Conservation (phyloP, 2,113 vertebrate species). For the Axis porcinus region DNA sequence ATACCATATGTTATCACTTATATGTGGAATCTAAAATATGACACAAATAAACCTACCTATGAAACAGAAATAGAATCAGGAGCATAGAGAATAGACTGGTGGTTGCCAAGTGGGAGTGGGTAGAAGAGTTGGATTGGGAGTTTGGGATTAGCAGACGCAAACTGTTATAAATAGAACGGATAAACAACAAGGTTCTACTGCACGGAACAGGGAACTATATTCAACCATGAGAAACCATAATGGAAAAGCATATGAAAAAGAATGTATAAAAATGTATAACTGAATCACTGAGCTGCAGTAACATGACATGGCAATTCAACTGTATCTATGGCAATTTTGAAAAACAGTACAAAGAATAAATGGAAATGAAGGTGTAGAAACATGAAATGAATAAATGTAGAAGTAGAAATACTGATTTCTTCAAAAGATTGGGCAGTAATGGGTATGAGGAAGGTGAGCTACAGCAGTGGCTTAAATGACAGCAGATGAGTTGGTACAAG, state of each 20-base stretch:
- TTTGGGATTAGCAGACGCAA: rapidly evolving
- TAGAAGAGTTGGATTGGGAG: background rate
- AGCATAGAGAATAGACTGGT: background rate
- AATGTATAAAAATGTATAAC: background rate
- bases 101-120: background rate
- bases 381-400: background rate
- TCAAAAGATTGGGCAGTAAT: background rate
- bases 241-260: background rate
- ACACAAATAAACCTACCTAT: background rate
- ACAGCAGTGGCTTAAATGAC: background rate
- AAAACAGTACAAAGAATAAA: background rate
- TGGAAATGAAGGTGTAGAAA: background rate
- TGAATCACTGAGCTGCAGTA: background rate
- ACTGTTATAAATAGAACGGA: background rate
- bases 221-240: background rate
- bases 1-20: background rate
- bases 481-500: background rate
- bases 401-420: background rate
- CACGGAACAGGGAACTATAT: background rate
- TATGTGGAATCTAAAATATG: background rate
- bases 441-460: background rate
- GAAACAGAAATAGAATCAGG: background rate
- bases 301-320: background rate
- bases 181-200: background rate
- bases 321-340: background rate